phyloP scores from a whole-genome alignment of 2,113 vertebrate species.

The Ornithorhynchus anatinus region DNA sequence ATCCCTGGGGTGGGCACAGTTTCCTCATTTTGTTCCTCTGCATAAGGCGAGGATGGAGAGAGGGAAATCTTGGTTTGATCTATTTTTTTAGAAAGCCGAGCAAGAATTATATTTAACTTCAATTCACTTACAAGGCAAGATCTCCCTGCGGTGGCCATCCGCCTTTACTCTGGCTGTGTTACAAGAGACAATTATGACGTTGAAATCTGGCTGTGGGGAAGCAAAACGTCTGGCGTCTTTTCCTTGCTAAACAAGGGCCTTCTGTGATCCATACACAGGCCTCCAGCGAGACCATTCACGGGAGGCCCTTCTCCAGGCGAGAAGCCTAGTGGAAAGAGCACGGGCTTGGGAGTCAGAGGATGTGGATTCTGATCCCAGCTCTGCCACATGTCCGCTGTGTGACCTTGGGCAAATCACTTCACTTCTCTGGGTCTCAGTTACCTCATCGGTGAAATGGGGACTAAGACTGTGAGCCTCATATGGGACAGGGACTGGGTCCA shows the following conservation, averaged over 20 bases:
- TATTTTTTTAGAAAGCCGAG: slow-evolving; percentile 29
- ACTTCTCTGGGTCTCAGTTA: too few relatives aligned
- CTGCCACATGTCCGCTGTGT: too few relatives aligned
- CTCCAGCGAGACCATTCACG: slow-evolving; percentile 39
- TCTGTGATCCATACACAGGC: slow-evolving; percentile 66
- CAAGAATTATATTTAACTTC: slow-evolving; percentile 72
- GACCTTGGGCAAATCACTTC: too few relatives aligned
- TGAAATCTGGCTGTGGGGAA: slow-evolving; percentile 67
- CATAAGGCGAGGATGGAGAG: slow-evolving; percentile 21
- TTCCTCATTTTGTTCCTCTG: slow-evolving; percentile 53
- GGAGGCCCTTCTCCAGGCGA: slow-evolving; percentile 34
- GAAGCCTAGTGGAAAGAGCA: too few relatives aligned
- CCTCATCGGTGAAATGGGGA: too few relatives aligned
- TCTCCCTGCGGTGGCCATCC: slow-evolving; percentile 65
- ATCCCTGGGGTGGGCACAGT: slow-evolving; percentile 36
- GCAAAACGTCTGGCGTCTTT: slow-evolving; percentile 66
- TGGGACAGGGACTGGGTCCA: too few relatives aligned
- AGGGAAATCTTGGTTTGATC: slow-evolving; percentile 4
- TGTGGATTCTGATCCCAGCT: too few relatives aligned
- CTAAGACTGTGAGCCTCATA: too few relatives aligned
- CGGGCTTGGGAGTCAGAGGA: too few relatives aligned
- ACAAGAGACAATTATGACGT: slow-evolving; percentile 74
- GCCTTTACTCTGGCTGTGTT: slow-evolving; percentile 67
- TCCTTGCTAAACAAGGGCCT: slow-evolving; percentile 73
- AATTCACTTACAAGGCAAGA: slow-evolving; percentile 66